Conservation (phyloP, 2,113 vertebrate genomes). For the Chiloscyllium plagiosum region DNA sequence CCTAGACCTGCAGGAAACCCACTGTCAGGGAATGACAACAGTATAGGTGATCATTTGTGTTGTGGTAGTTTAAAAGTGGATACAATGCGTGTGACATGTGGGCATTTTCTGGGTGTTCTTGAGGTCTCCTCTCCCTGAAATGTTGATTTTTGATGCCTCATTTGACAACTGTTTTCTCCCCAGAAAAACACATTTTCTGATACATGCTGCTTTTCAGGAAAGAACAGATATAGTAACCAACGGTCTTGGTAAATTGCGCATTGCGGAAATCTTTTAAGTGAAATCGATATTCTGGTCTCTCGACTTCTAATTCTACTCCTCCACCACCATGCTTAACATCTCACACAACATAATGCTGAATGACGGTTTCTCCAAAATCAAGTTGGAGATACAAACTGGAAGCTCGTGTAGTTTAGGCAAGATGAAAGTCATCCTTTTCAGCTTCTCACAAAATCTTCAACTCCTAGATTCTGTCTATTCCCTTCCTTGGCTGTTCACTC, state of each 20-base stretch:
- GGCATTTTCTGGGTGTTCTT: background rate
- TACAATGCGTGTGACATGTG: background rate
- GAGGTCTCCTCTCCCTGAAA: background rate
- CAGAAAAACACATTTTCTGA: background rate
- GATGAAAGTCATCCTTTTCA: background rate
- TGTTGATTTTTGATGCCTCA: background rate
- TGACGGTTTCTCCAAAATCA: background rate
- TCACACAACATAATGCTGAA: background rate
- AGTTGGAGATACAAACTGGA: background rate
- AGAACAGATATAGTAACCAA: background rate
- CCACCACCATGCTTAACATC: background rate
- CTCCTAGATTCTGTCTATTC: background rate
- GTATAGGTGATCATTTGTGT: too few species aligned
- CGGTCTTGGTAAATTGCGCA: background rate
- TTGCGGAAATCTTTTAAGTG: background rate
- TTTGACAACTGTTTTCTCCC: background rate
- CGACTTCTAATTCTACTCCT: background rate
- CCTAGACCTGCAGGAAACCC: background rate
- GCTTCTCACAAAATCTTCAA: background rate
- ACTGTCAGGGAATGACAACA: background rate
- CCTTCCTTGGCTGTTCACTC: background rate
- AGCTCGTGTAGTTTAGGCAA: background rate
- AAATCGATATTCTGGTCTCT: background rate
- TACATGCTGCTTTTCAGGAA: background rate
- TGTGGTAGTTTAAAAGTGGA: background rate